These are phyloP conservation scores for Sweltsa coloradensis DNA, from an alignment of 1,140 invertebrate genomes.

Conservation along the genomic window DNA sequence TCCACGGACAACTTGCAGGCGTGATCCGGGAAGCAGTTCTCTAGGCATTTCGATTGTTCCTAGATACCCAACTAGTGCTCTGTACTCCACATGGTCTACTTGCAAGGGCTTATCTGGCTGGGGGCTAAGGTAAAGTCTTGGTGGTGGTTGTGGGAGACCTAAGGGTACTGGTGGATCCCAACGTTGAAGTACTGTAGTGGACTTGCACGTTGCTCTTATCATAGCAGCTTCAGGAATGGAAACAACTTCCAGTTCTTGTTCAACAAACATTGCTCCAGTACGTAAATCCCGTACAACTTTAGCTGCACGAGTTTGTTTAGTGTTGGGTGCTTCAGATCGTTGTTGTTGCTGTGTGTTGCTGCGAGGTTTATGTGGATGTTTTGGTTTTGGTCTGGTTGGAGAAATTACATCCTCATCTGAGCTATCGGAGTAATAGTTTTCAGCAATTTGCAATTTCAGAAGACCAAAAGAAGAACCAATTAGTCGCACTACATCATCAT, in stretches of 20 bases:
- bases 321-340: constrained; percentile 15
- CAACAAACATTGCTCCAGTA: constrained; percentile 38
- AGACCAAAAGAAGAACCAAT: constrained; percentile 74
- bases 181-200: constrained; percentile 23
- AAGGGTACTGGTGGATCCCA: constrained; percentile 32
- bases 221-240: neutral
- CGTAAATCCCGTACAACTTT: constrained; percentile 41
- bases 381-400: constrained; percentile 41
- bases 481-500: constrained; percentile 84
- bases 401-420: constrained; percentile 58
- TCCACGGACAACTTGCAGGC: constrained; percentile 53
- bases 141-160: constrained; percentile 32
- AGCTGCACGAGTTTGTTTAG: constrained; percentile 35
- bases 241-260: constrained; percentile 11
- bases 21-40: constrained; percentile 61
- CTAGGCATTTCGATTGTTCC: constrained; percentile 92
- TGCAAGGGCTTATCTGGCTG: constrained; percentile 20
- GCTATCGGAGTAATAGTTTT: constrained; percentile 78
- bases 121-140: constrained; percentile 22
- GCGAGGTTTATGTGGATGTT: constrained; percentile 44
- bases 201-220: constrained; percentile 2
- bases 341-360: constrained; percentile 21
- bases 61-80: constrained; percentile 83
- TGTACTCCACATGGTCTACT: constrained; percentile 52
- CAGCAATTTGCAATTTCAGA: constrained; percentile 71